phyloP scores from a whole-genome alignment of 2,888 invertebrate genomes.

The Pocota personata region DNA sequence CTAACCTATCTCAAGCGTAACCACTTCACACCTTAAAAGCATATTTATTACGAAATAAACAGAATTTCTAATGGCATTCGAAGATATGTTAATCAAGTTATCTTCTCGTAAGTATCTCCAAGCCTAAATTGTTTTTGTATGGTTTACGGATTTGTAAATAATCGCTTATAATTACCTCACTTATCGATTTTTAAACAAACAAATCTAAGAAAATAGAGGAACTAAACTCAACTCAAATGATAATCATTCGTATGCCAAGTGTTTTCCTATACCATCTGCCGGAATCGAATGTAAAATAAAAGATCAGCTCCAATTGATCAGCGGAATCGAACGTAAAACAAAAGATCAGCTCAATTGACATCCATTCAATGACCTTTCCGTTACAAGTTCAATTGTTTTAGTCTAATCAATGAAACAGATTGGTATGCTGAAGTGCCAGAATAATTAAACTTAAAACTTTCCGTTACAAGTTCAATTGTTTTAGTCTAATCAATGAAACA shows the following conservation, averaged over 20 bases:
- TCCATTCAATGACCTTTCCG: conserved; percentile 20
- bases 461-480: conserved; percentile 30
- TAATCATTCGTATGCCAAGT: background rate
- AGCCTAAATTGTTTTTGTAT: background rate
- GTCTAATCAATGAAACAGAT: conserved; percentile 6
- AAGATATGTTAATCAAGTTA: conserved; percentile 6
- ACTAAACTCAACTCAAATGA: background rate
- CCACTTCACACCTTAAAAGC: conserved; percentile 17
- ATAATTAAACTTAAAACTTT: no score
- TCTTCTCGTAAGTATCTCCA: background rate
- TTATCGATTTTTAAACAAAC: background rate
- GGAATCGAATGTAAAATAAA: background rate
- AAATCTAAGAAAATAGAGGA: background rate
- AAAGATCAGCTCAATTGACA: conserved; percentile 5
- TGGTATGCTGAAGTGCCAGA: background rate
- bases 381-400: conserved; percentile 33
- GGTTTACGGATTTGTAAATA: background rate
- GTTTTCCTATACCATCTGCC: conserved; percentile 15
- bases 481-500: conserved; percentile 9
- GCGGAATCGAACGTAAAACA: background rate
- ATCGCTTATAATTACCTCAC: background rate
- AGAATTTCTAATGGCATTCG: conserved; percentile 6
- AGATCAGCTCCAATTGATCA: conserved; percentile 5
- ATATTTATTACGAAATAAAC: background rate
- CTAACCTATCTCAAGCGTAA: background rate